Evolutionary conservation across 2,888 invertebrate species (phyloP), one percentile per base, ranked within the genome.

Genomic region (Amblyjoppa proteus): DNA sequence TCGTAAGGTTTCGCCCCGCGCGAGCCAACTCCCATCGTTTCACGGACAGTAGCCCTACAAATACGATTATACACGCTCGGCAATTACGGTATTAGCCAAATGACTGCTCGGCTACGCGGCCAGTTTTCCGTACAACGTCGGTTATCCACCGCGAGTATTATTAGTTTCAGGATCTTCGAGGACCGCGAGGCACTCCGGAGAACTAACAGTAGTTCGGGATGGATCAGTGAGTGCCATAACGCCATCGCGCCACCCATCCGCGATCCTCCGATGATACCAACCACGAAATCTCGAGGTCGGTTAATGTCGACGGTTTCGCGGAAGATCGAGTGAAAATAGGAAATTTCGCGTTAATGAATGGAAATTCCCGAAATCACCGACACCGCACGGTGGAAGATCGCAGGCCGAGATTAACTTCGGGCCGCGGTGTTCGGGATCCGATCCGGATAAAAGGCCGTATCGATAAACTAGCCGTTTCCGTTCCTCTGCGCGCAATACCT

Each of bases 151-250:
- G 38, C 38, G 6, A 16, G 38, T 51, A 51, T 76, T 76, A 76
- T 25, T 76, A 76, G 76, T 53, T 68, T 68, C 51, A 16, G 13
- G 38, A 76, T 68, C 66, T 68, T 53, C 25, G n/a, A 51, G 51
- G 66, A 38, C 28, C 31, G 20, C 20, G 66, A 58, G 3, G 75
- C 64, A 61, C 76, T 20, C 51, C 45, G 49, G 64, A 38, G 41
- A 82, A 61, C 79, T 71, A 66, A 85, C 82, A 82, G 76, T 79
- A 82, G 70, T 70, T 68, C 25, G 16, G 28, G 68, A 80, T 80
- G 45, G 71, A 85, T 79, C 66, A 31, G 34, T 7, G 34, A 82
- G 51, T 82, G 41, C 58, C 61, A 20, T 20, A 51, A 41, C 9
- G 41, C 41, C 41, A 3, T 11, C 41, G 11, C 41, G 9, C 11